Evolutionary conservation across 2,797 vertebrate genomes (phyloP), one percentile per base, ranked within the genome.

Genomic region (Pseudotriccus pelzelni): DNA sequence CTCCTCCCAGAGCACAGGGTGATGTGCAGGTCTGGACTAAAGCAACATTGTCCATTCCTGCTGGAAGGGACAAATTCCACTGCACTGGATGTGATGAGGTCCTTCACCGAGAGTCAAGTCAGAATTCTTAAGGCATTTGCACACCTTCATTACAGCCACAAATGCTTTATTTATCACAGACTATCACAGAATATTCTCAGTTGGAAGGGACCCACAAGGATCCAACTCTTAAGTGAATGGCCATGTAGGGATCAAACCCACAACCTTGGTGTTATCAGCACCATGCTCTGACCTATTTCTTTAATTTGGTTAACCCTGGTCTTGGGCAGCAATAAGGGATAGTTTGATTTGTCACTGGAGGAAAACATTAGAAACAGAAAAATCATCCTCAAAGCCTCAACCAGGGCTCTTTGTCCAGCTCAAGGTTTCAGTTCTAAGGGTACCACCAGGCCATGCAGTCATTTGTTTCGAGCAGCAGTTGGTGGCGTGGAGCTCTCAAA

Each of bases 31-130:
- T 64, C 36, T 69, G 12, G 43, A 22, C 41, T 18, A 19, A 49
- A 82, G 37, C 39, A 58, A 69, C 7, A 20, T 39, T 39, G 39
- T 14, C 39, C 59, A 32, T n/a, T 21, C 55, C 37, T n/a, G 28
- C 21, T 37, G 0, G 2, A 30, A 46, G 14, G 27, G 2, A 12
- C 44, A 41, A 36, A 12, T 27, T 28, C 14, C 52, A 4, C 1
- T 12, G 49, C 43, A 30, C 9, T 2, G 17, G 12, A 15, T 13
- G 1, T 13, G 7, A 46, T 8, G 4, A 70, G 27, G 24, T 24
- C 78, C 47, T 34, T 50, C 43, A 14, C 11, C 3, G 8, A 36
- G 18, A 56, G 36, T 25, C 19, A 39, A 22, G 17, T 41, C 28
- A 21, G 39, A 62, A 53, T 50, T 41, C 70, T n/a, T 30, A 17